Conservation (phyloP, 2,888 invertebrate genomes). For the Pantelozetes paolii region DNA sequence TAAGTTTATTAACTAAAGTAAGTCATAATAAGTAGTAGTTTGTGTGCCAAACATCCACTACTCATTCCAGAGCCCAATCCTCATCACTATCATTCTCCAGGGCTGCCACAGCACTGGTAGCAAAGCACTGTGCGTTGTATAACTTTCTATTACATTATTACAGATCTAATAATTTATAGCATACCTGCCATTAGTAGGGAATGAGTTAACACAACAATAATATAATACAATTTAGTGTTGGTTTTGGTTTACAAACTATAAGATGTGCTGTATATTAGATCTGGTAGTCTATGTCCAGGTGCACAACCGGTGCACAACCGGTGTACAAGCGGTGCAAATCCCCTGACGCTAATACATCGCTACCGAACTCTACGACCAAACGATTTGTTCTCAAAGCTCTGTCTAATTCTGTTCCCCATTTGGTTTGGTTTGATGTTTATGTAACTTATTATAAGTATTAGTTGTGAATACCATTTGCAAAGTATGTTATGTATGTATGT, state of each 20-base stretch:
- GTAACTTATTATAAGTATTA: slow-evolving; percentile 28
- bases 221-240: slow-evolving; percentile 17
- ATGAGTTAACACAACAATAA: slow-evolving; percentile 28
- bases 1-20: slow-evolving; percentile 9
- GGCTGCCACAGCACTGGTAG: background rate
- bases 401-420: background rate
- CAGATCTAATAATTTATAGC: slow-evolving; percentile 18
- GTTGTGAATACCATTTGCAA: background rate
- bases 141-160: slow-evolving; percentile 20
- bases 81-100: slow-evolving; percentile 18
- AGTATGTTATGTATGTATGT: background rate
- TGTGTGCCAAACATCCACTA: slow-evolving; percentile 23
- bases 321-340: slow-evolving; percentile 17
- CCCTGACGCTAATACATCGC: background rate
- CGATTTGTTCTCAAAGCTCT: slow-evolving; percentile 5
- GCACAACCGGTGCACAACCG: slow-evolving; percentile 14
- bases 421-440: slow-evolving; percentile 1
- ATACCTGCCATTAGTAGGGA: slow-evolving; percentile 20
- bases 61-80: slow-evolving; percentile 12
- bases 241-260: slow-evolving; percentile 1
- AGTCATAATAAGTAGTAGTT: background rate
- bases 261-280: background rate
- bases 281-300: background rate
- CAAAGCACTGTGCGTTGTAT: background rate
- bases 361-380: background rate